Evolutionary conservation across 2,113 vertebrate species (phyloP).

Genomic region (Daboia siamensis): DNA sequence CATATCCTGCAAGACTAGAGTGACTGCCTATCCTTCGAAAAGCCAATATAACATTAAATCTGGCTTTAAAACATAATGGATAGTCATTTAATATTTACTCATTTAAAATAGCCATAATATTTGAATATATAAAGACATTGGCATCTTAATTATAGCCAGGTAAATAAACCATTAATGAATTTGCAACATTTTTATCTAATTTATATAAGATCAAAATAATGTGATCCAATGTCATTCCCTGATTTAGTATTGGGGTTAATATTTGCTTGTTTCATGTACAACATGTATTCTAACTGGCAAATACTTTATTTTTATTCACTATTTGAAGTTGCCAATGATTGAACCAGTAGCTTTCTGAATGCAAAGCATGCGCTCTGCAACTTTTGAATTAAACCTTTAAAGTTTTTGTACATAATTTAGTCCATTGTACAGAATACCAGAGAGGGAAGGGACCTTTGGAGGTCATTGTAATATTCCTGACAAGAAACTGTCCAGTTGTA

Average conservation of each 20-base stretch:
- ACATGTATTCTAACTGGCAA: neutral
- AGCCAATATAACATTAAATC: neutral
- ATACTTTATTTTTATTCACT: neutral
- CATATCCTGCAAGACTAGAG: neutral
- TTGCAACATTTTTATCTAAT: neutral
- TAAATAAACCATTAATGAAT: neutral
- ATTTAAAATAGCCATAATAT: neutral
- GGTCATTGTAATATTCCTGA: neutral
- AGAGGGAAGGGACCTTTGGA: neutral
- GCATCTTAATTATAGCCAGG: neutral
- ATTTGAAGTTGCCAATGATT: neutral
- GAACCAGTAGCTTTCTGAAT: neutral
- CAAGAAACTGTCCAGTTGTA: neutral
- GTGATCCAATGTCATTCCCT: neutral
- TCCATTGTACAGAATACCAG: neutral
- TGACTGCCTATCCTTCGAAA: neutral
- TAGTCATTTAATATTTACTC: neutral
- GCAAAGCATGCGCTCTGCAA: neutral
- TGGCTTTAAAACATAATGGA: neutral
- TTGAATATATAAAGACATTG: neutral
- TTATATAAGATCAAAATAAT: neutral
- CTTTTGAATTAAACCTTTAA: neutral
- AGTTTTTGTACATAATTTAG: neutral
- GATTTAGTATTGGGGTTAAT: neutral
- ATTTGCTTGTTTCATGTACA: neutral